phyloP scores from a whole-genome alignment of 2,113 vertebrate species.

The Atrichornis clamosus region DNA sequence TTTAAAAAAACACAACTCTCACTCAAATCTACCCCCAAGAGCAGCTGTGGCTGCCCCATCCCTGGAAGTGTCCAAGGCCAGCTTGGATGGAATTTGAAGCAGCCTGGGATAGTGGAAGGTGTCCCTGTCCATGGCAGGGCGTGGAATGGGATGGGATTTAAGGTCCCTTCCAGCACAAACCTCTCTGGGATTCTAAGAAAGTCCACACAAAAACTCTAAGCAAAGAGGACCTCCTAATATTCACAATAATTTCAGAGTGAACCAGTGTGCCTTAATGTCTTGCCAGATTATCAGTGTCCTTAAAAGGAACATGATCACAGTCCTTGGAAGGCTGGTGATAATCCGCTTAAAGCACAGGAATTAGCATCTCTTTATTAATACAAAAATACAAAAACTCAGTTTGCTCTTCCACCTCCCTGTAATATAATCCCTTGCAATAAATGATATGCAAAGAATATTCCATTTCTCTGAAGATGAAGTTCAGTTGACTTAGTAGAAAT shows the following conservation, averaged over 20 bases:
- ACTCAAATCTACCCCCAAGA: neutral
- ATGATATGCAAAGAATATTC: neutral
- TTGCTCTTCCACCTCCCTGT: neutral
- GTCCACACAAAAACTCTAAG: neutral
- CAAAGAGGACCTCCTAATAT: neutral
- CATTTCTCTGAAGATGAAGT: neutral
- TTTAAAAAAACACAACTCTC: rapidly evolving
- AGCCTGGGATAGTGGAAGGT: rapidly evolving
- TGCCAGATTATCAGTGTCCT: neutral
- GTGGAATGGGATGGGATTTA: rapidly evolving
- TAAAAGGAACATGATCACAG: neutral
- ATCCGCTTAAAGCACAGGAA: neutral
- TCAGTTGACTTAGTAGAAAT: neutral
- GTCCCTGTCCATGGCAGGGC: neutral
- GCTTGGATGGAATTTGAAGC: rapidly evolving
- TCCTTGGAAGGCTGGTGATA: neutral
- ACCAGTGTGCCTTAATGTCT: neutral
- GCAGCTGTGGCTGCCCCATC: neutral
- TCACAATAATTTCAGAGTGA: neutral
- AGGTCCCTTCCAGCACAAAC: neutral
- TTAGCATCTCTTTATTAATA: neutral
- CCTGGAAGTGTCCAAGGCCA: neutral
- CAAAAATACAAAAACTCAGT: neutral
- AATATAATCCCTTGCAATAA: neutral
- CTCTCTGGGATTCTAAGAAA: neutral